Evolutionary conservation across 2,888 invertebrate species (phyloP), one percentile per base, ranked within the genome.

Genomic region (Steromphala cineraria): DNA sequence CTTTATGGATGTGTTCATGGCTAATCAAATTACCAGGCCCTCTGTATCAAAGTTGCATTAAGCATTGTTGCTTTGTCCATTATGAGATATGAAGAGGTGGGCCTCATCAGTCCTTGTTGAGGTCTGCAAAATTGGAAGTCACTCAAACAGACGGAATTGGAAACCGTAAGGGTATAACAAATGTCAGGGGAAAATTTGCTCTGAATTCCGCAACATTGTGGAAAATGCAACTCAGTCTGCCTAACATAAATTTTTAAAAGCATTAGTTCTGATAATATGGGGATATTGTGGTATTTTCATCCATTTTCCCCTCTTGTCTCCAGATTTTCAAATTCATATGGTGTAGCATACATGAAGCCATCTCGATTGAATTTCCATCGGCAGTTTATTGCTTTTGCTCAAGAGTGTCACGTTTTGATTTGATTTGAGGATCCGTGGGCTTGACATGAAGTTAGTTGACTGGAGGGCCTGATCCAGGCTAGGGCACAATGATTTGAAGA

Each of bases 321-420:
- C 4, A 10, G 46, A 46, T 31, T 36, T 71, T 71, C 19, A 71
- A 31, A 71, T 71, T 71, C 40, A 71, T 19, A 36, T 36, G 71
- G 71, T 62, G 62, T 71, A 71, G 71, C 31, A 36, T 62, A 24
- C 71, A 71, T 36, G 71, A 40, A 15, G 71, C 28, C 17, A 36
- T 36, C 36, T 19, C 36, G 71, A 71, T 71, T 71, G 71, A 71
- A 40, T 71, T 71, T 36, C 71, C 71, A 31, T 19, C 36, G 46
- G 10, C 36, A 17, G 71, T 71, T 71, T 71, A 71, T 71, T 71
- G 71, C 31, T 71, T 71, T 71, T 71, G 40, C 71, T 71, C 36
- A 40, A 71, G 71, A 71, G 71, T 40, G 71, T 71, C 71, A 40
- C 71, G 71, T 71, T 71, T 71, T 71, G 71, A 71, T 71, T 71